Conservation (phyloP, 2,797 vertebrate genomes). For the Alauda arvensis region DNA sequence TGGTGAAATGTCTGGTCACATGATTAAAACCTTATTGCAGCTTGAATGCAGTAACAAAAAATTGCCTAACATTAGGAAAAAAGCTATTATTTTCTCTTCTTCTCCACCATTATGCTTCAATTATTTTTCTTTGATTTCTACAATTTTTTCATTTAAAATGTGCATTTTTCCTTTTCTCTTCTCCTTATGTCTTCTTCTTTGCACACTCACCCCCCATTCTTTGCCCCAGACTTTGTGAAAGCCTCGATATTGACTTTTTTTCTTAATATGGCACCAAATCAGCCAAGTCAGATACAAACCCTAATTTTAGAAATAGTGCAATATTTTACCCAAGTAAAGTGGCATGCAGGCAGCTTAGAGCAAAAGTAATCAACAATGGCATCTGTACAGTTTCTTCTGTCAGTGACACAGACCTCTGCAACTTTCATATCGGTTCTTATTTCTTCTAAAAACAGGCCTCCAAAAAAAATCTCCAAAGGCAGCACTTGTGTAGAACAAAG, state of each 20-base stretch:
- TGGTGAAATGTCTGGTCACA: background rate
- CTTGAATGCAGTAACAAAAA: background rate
- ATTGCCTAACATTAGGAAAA: background rate
- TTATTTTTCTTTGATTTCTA: background rate
- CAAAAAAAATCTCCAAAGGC: background rate
- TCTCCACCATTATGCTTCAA: accelerated
- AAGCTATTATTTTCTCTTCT: background rate
- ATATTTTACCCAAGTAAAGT: background rate
- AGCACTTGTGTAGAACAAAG: background rate
- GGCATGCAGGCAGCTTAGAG: background rate
- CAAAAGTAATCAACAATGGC: background rate
- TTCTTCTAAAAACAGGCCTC: background rate
- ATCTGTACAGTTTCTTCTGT: conserved; percentile 2
- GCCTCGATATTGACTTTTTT: background rate
- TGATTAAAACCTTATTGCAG: background rate
- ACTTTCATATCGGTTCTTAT: background rate
- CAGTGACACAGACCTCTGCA: background rate
- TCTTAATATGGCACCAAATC: background rate
- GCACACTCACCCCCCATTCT: accelerated
- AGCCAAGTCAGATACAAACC: background rate
- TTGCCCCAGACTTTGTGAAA: background rate
- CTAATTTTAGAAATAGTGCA: background rate
- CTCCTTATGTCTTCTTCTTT: background rate
- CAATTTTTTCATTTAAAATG: background rate
- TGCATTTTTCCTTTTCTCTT: background rate